These are phyloP conservation scores for Scomber japonicus DNA, from an alignment of 2,113 vertebrate genomes.

Conservation along the genomic window DNA sequence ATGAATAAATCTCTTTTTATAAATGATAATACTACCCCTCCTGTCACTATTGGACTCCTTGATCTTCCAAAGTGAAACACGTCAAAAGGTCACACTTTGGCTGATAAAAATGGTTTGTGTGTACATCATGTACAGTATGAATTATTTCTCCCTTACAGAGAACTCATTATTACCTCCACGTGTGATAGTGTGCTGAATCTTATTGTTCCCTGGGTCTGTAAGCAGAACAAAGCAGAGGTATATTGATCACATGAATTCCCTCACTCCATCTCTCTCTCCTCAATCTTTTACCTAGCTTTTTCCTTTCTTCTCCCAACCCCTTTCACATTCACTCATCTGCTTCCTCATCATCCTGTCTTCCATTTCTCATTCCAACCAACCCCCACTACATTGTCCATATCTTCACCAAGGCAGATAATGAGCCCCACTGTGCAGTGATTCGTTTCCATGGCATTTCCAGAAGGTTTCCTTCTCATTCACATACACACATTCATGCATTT, in stretches of 20 bases:
- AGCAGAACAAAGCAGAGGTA: not conserved
- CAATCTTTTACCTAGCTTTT: not conserved
- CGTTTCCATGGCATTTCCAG: conserved; percentile 47
- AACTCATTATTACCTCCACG: not conserved
- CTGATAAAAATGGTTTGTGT: not conserved
- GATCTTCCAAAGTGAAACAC: not conserved
- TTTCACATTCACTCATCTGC: conserved; percentile 14
- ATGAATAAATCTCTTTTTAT: conserved; percentile 6
- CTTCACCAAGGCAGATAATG: conserved; percentile 19
- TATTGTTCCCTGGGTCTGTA: not conserved
- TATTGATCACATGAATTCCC: conserved; percentile 16
- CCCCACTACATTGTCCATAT: not conserved
- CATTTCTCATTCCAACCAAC: not conserved
- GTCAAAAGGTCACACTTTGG: not conserved
- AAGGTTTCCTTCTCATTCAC: conserved; percentile 3
- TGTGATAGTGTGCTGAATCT: not conserved
- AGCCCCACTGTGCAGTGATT: conserved; percentile 7
- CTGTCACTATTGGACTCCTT: not conserved
- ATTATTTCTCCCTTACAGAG: not conserved
- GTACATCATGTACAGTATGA: not conserved
- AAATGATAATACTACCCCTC: not conserved
- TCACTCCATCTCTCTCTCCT: not conserved
- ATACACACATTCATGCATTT: not conserved
- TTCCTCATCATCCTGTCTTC: conserved; percentile 1
- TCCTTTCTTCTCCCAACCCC: not conserved